Evolutionary conservation across 2,113 vertebrate genomes (phyloP).

Genomic region (Chloropsis hardwickii): DNA sequence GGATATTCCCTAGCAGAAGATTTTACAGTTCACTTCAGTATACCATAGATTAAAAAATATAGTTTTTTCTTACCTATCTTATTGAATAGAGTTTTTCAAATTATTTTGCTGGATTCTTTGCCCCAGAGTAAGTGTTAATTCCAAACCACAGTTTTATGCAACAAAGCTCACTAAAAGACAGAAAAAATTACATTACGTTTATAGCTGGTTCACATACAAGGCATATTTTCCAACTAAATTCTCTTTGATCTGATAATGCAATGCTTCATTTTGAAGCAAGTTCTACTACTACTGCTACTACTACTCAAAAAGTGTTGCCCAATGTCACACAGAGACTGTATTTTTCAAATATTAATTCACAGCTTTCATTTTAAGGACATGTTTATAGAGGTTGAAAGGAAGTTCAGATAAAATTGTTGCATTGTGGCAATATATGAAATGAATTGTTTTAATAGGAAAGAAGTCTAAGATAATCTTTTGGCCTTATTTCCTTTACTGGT

Average conservation of each 20-base stretch:
- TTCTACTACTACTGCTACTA: background rate
- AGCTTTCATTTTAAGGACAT: conserved; percentile 19
- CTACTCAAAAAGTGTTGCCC: background rate
- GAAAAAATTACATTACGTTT: background rate
- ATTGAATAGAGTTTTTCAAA: background rate
- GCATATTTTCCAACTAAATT: background rate
- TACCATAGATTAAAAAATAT: background rate
- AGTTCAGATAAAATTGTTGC: conserved; percentile 40
- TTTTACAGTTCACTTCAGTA: background rate
- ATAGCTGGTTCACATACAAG: background rate
- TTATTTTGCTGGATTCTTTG: background rate
- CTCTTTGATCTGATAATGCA: background rate
- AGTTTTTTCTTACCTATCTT: background rate
- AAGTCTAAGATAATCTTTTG: conserved; percentile 33
- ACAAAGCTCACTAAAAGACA: background rate
- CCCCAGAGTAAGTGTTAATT: background rate
- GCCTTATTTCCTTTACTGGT: conserved; percentile 25
- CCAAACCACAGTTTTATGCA: background rate
- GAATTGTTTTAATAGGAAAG: conserved; percentile 51
- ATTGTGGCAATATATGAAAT: conserved; percentile 39
- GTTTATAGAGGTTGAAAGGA: conserved; percentile 33
- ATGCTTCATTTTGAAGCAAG: background rate
- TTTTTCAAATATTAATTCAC: conserved; percentile 12
- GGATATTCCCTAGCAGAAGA: background rate
- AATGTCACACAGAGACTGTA: background rate